These are phyloP conservation scores for Druceiella hillmani DNA, from an alignment of 2,888 invertebrate species.

Conservation along the genomic window DNA sequence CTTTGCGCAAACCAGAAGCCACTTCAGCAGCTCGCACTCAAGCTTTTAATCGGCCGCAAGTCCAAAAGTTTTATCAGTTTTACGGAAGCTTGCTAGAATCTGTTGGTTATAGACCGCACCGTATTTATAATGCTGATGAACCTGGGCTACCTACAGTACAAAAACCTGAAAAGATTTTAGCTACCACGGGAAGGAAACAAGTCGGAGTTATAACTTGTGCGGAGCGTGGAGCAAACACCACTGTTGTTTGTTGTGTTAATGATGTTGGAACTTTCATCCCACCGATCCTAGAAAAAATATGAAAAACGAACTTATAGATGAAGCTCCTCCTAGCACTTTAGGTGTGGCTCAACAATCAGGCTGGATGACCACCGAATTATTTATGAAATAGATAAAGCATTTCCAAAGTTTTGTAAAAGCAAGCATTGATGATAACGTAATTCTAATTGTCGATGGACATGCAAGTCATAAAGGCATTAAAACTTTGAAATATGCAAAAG, in stretches of 20 bases:
- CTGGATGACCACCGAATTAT: conserved; percentile 28
- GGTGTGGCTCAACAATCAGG: conserved; percentile 28
- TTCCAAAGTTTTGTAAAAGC: conserved; percentile 24
- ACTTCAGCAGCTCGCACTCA: conserved; percentile 17
- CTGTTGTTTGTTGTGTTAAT: conserved; percentile 29
- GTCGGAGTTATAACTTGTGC: conserved; percentile 32
- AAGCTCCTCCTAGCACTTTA: conserved; percentile 30
- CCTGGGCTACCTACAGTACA: conserved; percentile 34
- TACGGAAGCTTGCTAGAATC: neutral
- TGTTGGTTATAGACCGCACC: conserved; percentile 20
- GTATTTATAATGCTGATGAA: conserved; percentile 34
- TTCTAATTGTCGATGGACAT: conserved; percentile 29
- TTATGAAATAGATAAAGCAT: conserved; percentile 26
- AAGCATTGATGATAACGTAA: conserved; percentile 24
- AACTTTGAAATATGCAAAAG: too few relatives aligned
- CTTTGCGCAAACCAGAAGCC: too few relatives aligned
- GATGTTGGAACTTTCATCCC: too few relatives aligned
- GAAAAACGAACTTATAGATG: conserved; percentile 28
- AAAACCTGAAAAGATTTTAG: conserved; percentile 29
- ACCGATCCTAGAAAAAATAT: conserved; percentile 29
- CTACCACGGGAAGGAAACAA: conserved; percentile 32
- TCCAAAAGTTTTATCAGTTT: conserved; percentile 19
- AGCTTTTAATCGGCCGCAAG: conserved; percentile 17
- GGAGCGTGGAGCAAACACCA: conserved; percentile 31
- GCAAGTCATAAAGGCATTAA: too few relatives aligned